A percentile compares a stretch with the other conserved stretches of the same genome.
phyloP scores from a whole-genome alignment of 1,140 invertebrate species.

The Oreohelix idahoensis region DNA sequence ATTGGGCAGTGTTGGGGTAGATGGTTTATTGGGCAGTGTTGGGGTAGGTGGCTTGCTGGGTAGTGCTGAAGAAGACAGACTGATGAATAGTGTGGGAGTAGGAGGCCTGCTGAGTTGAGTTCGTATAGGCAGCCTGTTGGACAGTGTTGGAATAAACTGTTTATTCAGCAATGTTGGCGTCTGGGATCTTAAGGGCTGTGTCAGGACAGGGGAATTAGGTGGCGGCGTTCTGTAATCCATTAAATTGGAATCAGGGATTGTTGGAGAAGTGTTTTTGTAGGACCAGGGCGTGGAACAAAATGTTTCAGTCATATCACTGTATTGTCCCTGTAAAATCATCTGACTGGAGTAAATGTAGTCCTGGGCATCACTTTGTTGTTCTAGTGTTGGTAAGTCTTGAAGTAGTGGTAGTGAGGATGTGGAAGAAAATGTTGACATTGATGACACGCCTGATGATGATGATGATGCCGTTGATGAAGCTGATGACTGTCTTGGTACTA shows the following conservation, averaged over 20 bases:
- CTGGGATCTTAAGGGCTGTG: neutral
- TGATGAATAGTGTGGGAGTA: neutral
- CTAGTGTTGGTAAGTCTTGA: neutral
- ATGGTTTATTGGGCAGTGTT: neutral
- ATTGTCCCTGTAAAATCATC: slow-evolving; percentile 34
- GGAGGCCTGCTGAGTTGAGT: neutral
- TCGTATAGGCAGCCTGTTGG: neutral
- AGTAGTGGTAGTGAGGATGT: neutral
- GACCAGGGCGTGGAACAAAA: neutral
- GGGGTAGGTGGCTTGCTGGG: neutral
- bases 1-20: neutral
- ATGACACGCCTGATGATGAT: slow-evolving; percentile 22
- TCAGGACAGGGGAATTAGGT: neutral
- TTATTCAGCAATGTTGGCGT: neutral
- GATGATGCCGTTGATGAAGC: slow-evolving; percentile 29
- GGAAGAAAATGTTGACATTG: slow-evolving; percentile 1
- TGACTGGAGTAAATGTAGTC: slow-evolving; percentile 28
- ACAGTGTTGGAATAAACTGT: neutral
- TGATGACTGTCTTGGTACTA: slow-evolving; percentile 11
- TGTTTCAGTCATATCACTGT: neutral
- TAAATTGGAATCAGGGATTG: neutral
- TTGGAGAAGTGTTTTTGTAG: neutral
- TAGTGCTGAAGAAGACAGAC: neutral
- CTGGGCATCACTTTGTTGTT: neutral
- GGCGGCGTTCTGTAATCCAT: slow-evolving; percentile 1